A percentile compares a stretch with the other conserved stretches of the same genome.
Evolutionary conservation across 35 echinoderm and acorn worm species (phyloP).

Genomic region (Acanthaster planci): DNA sequence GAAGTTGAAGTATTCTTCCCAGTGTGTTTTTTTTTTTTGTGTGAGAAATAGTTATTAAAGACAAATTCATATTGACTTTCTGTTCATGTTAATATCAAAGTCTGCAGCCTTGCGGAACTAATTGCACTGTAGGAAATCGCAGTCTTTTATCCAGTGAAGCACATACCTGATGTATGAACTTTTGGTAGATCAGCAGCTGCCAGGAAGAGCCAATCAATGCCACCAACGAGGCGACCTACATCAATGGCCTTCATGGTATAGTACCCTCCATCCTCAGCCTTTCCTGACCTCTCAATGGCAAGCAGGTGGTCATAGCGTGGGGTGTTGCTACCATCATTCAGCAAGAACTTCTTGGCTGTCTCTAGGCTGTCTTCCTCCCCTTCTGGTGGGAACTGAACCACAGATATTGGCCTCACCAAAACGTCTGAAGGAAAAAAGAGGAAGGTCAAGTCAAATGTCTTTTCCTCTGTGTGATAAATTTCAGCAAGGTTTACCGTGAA

Average conservation of each 20-base stretch:
- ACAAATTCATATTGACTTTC: too few species aligned
- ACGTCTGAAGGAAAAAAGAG: conserved; percentile 18
- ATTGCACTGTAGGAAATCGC: neutral
- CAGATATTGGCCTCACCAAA: conserved; percentile 26
- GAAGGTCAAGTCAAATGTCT: too few species aligned
- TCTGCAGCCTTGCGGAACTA: too few species aligned
- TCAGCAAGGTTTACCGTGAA: too few species aligned
- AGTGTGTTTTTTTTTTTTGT: too few species aligned
- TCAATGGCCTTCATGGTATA: conserved; percentile 49
- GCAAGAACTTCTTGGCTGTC: conserved; percentile 64
- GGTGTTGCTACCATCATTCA: conserved; percentile 10
- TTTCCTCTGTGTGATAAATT: too few species aligned
- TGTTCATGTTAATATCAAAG: too few species aligned
- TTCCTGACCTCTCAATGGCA: conserved; percentile 73
- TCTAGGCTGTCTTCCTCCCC: conserved; percentile 9
- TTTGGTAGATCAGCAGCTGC: conserved; percentile 50
- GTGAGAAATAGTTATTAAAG: too few species aligned
- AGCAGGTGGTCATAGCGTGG: conserved; percentile 70
- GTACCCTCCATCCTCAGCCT: conserved; percentile 60
- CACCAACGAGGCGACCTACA: conserved; percentile 31
- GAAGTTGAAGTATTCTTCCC: too few species aligned
- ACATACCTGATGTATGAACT: conserved; percentile 73
- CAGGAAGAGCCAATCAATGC: conserved; percentile 72
- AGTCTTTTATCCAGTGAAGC: too few species aligned
- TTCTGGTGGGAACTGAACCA: conserved; percentile 52